Evolutionary conservation across 2,797 vertebrate genomes (phyloP).

Genomic region (Sphenopsis melanotis): DNA sequence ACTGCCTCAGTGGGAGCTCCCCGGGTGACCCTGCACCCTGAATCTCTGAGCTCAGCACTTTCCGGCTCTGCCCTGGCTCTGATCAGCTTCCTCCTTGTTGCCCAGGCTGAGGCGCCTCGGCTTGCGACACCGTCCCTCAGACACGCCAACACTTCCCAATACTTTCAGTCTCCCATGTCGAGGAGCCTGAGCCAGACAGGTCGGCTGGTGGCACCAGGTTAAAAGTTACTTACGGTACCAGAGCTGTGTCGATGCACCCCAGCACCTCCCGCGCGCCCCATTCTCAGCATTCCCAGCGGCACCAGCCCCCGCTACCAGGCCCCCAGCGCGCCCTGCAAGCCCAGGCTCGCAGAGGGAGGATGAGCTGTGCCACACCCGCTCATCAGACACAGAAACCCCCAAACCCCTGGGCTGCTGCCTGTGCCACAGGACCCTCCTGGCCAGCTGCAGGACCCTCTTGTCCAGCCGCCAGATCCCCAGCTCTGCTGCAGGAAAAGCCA

Average conservation of each 20-base stretch:
- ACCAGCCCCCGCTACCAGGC: background rate
- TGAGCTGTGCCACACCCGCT: accelerated
- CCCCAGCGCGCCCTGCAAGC: background rate
- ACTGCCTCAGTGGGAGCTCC: background rate
- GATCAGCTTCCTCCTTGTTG: background rate
- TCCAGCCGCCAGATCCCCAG: accelerated
- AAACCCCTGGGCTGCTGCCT: background rate
- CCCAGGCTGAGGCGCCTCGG: background rate
- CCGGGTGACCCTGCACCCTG: background rate
- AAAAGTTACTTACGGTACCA: background rate
- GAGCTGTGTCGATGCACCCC: accelerated
- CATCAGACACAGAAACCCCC: background rate
- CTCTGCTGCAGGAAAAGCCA: accelerated
- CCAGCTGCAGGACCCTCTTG: accelerated
- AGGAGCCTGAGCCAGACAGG: background rate
- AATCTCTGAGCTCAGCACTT: background rate
- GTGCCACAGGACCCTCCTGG: background rate
- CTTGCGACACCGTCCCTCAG: background rate
- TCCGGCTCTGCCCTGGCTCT: background rate
- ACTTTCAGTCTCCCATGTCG: background rate
- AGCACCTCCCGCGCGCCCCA: accelerated
- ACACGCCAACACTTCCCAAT: background rate
- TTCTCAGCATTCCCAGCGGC: accelerated
- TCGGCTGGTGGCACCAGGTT: accelerated
- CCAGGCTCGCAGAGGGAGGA: background rate